Percentiles rank a stretch among this genome's conserved stretches.
These are phyloP conservation scores for Calliphora vicina DNA, from an alignment of 1,140 invertebrate species.

Conservation along the genomic window DNA sequence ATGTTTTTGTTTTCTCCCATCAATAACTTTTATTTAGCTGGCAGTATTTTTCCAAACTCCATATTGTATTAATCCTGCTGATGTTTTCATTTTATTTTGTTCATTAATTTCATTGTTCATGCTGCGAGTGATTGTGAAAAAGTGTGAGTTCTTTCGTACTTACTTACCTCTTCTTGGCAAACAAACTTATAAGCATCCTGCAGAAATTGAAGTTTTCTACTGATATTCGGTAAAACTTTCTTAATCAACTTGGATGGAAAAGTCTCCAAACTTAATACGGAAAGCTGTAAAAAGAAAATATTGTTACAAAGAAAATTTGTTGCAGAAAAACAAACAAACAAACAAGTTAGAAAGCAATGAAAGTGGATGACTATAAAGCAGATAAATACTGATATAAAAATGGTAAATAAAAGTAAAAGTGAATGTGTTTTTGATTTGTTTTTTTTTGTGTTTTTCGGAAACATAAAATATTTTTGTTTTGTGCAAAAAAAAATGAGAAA, in stretches of 20 bases:
- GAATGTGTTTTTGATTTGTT: neutral
- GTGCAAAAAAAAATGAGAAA: too few species aligned
- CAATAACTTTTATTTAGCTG: neutral
- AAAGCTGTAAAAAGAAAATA: constrained; percentile 46
- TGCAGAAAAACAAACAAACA: constrained; percentile 13
- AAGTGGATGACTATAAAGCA: neutral
- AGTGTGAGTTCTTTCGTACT: neutral
- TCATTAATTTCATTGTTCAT: neutral
- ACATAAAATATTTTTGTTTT: too few species aligned
- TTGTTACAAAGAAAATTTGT: neutral
- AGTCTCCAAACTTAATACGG: constrained; percentile 50
- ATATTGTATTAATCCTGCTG: neutral
- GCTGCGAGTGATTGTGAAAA: too few species aligned
- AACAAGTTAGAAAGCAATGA: neutral
- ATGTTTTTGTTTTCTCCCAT: neutral
- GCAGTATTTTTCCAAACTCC: neutral
- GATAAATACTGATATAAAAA: neutral
- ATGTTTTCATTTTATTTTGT: neutral
- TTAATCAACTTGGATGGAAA: constrained; percentile 59
- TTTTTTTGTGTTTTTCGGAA: neutral
- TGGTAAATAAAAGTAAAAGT: neutral
- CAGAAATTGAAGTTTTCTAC: constrained; percentile 43
- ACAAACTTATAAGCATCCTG: constrained; percentile 54
- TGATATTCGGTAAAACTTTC: constrained; percentile 48
- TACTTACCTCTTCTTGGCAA: constrained; percentile 56